These are phyloP conservation scores for Brevimyrus niger DNA, from an alignment of 2,113 vertebrate genomes.

Conservation along the genomic window DNA sequence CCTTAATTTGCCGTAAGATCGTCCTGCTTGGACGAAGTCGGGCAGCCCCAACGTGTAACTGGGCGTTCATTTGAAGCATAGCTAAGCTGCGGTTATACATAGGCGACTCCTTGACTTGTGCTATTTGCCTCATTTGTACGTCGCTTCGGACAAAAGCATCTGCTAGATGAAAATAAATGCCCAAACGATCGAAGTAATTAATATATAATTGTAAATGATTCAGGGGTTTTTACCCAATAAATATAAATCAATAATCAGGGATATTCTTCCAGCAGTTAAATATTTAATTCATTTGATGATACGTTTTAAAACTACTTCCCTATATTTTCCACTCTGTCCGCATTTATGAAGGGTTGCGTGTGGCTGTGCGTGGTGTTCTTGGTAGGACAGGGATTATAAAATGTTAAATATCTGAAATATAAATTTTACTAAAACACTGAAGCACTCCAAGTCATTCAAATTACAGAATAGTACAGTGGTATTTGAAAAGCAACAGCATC, in stretches of 20 bases:
- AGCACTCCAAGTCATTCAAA: neutral
- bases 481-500: too few relatives aligned
- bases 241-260: neutral
- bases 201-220: neutral
- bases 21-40: neutral
- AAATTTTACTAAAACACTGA: neutral
- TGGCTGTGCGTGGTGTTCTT: neutral
- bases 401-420: neutral
- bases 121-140: neutral
- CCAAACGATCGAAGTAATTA: neutral
- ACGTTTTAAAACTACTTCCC: neutral
- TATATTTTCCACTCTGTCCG: neutral
- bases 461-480: neutral
- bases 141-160: neutral
- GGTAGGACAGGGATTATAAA: neutral
- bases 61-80: neutral
- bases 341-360: neutral
- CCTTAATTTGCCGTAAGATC: neutral
- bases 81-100: neutral
- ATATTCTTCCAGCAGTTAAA: neutral
- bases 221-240: neutral
- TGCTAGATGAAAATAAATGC: neutral
- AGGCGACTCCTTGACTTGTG: neutral
- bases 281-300: neutral
- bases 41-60: neutral